These are phyloP conservation scores for Lepilemur ruficaudatus DNA, from an alignment of 2,797 vertebrate species.

Conservation along the genomic window DNA sequence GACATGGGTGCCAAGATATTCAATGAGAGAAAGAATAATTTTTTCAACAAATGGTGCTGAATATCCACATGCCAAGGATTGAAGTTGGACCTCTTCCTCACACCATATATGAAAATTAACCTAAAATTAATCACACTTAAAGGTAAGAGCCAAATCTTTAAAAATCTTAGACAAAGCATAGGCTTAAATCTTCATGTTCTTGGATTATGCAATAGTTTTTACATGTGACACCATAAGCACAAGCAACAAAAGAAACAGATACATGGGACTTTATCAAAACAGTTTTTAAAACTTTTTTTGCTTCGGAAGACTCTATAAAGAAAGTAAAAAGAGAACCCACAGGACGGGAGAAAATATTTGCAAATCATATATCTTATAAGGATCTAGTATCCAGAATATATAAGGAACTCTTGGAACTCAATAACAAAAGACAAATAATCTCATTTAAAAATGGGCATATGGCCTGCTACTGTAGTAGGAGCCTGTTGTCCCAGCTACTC, in stretches of 20 bases:
- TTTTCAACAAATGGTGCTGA: background rate
- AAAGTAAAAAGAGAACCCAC: background rate
- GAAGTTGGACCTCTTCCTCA: background rate
- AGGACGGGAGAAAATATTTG: background rate
- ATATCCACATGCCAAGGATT: background rate
- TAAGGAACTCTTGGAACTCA: background rate
- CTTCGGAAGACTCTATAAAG: background rate
- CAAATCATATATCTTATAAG: background rate
- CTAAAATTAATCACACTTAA: too few relatives aligned
- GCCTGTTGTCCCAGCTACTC: too few relatives aligned
- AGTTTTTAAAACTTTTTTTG: background rate
- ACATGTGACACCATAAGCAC: too few relatives aligned
- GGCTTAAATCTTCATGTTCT: background rate
- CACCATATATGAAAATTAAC: background rate
- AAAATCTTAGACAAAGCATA: background rate
- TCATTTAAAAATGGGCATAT: background rate
- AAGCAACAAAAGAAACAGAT: too few relatives aligned
- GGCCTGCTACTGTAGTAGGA: background rate
- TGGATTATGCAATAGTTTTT: too few relatives aligned
- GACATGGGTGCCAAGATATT: background rate
- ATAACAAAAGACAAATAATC: background rate
- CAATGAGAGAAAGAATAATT: background rate
- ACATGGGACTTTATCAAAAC: too few relatives aligned
- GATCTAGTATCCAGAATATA: too few relatives aligned
- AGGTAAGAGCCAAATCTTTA: background rate